Evolutionary conservation across 2,797 vertebrate species (phyloP).

Genomic region (Anguilla obscura): DNA sequence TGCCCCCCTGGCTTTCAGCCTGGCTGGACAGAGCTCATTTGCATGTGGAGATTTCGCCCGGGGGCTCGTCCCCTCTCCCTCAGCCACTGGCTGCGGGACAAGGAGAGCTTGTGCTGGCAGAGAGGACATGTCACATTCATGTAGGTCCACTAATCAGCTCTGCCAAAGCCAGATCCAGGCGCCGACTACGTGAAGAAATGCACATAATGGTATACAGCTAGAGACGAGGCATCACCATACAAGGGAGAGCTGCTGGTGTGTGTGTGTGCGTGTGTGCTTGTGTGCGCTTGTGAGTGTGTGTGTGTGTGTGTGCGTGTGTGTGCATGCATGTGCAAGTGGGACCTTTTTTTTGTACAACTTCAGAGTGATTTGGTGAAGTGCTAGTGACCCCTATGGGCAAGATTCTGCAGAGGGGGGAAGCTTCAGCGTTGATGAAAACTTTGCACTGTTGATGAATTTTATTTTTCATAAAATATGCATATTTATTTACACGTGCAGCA

Average conservation of each 20-base stretch:
- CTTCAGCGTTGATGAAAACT: neutral
- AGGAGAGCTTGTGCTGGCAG: slow-evolving; percentile 65
- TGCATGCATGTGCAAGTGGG: slow-evolving; percentile 43
- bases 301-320: slow-evolving; percentile 27
- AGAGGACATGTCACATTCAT: slow-evolving; percentile 79
- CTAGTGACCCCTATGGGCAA: slow-evolving; percentile 98
- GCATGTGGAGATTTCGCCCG: slow-evolving; percentile 80
- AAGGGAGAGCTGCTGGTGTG: slow-evolving; percentile 50
- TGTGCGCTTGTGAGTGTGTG: neutral
- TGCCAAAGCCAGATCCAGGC: slow-evolving; percentile 65
- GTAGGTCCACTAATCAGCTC: slow-evolving; percentile 78
- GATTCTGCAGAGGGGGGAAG: slow-evolving; percentile 56
- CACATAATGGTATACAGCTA: slow-evolving; percentile 71
- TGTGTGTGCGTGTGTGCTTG: neutral
- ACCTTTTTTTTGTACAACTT: slow-evolving; percentile 63
- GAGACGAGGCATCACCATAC: slow-evolving; percentile 66
- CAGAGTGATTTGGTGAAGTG: slow-evolving; percentile 80
- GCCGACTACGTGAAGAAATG: slow-evolving; percentile 80
- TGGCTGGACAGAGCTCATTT: slow-evolving; percentile 81
- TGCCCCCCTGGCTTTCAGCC: slow-evolving; percentile 78
- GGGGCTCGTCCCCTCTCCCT: slow-evolving; percentile 79
- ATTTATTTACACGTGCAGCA: slow-evolving; percentile 27
- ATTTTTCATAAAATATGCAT: slow-evolving; percentile 55
- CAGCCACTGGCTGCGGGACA: slow-evolving; percentile 73
- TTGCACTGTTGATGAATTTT: slow-evolving; percentile 25